Percentiles rank a stretch among this genome's conserved stretches.
phyloP scores from a whole-genome alignment of 2,888 invertebrate species.

The Pheosia gnoma region DNA sequence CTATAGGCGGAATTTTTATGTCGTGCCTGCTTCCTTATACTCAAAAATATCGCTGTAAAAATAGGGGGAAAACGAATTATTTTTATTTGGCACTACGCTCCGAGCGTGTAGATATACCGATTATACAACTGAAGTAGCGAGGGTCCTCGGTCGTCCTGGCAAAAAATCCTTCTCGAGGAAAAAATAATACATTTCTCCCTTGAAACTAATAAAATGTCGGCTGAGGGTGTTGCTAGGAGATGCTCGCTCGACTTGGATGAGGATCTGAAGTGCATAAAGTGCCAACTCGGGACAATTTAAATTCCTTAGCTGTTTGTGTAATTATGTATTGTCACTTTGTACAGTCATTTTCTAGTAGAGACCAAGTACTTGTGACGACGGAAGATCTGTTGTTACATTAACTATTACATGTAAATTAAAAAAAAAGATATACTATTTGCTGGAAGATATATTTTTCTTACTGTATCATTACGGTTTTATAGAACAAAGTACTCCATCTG shows the following conservation, averaged over 20 bases:
- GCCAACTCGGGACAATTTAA: constrained; percentile 25
- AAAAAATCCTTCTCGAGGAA: constrained; percentile 18
- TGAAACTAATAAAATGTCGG: constrained; percentile 28
- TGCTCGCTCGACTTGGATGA: neutral
- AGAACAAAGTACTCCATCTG: too few relatives aligned
- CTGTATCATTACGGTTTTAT: too few relatives aligned
- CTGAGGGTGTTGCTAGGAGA: constrained; percentile 20
- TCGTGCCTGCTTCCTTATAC: neutral
- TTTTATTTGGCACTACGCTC: constrained; percentile 1
- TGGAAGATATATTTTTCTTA: too few relatives aligned
- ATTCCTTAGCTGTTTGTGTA: constrained; percentile 21
- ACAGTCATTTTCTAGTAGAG: neutral
- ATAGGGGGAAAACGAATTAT: neutral
- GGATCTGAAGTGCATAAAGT: constrained; percentile 30
- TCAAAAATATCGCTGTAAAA: constrained; percentile 1
- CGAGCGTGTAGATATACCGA: constrained; percentile 12
- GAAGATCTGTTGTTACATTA: too few relatives aligned
- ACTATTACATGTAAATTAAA: too few relatives aligned
- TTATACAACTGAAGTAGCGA: constrained; percentile 15
- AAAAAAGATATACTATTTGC: too few relatives aligned
- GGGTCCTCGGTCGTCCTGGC: constrained; percentile 11
- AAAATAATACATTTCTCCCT: constrained; percentile 33
- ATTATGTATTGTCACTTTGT: neutral
- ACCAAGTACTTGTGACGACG: too few relatives aligned
- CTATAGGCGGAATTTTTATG: neutral